Conservation (phyloP, 2,888 invertebrate species). For the Drosophila helvetica region DNA sequence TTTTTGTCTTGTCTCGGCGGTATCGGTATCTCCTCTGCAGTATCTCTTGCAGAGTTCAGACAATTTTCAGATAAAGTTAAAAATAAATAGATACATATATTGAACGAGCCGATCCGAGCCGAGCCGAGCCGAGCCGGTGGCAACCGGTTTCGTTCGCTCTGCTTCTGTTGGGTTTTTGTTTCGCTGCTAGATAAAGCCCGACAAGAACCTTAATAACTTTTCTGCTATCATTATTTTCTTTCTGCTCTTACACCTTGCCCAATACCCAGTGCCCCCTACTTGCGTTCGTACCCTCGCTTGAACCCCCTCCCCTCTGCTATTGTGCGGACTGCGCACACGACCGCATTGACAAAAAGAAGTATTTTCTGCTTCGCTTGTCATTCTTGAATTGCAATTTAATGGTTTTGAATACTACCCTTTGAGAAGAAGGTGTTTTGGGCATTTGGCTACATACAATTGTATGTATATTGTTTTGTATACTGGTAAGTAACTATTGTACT, state of each 20-base stretch:
- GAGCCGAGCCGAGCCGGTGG: neutral
- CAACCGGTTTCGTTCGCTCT: neutral
- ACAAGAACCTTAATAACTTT: constrained; percentile 10
- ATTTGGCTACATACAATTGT: neutral
- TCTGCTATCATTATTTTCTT: neutral
- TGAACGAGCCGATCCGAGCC: neutral
- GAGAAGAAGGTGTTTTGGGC: neutral
- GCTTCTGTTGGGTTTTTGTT: constrained; percentile 2
- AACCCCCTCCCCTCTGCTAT: neutral
- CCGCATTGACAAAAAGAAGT: neutral
- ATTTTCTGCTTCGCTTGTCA: constrained; percentile 26
- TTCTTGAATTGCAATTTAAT: constrained; percentile 15
- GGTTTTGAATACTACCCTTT: constrained; percentile 8
- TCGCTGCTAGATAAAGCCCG: constrained; percentile 9
- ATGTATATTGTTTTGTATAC: too few relatives aligned
- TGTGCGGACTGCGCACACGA: neutral
- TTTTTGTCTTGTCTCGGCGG: neutral
- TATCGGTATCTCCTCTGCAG: constrained; percentile 2
- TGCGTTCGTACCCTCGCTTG: too few relatives aligned
- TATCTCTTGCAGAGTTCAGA: constrained; percentile 15
- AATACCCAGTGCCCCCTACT: too few relatives aligned
- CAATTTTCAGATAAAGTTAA: constrained; percentile 30
- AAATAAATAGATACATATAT: neutral
- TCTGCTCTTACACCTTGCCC: neutral
- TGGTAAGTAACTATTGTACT: too few relatives aligned